Evolutionary conservation across 2,888 invertebrate species (phyloP).

Genomic region (Micoletzkya japonica): DNA sequence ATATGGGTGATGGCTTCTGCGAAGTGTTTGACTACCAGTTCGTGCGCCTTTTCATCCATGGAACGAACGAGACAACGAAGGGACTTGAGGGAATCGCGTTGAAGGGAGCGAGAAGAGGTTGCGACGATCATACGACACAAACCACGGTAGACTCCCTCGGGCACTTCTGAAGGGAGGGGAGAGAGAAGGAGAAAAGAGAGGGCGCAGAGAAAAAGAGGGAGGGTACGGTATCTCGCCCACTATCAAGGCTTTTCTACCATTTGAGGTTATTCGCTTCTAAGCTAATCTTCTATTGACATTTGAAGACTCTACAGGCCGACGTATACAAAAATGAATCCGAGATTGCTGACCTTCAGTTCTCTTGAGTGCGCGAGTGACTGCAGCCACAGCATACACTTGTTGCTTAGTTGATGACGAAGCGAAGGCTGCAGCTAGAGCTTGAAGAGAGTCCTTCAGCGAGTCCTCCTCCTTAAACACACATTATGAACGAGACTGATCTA

Average conservation of each 20-base stretch:
- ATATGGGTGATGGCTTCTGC: conserved; percentile 17
- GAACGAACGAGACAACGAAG: conserved; percentile 4
- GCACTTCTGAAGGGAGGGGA: conserved; percentile 8
- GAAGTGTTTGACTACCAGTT: conserved; percentile 10
- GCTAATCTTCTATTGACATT: too few relatives aligned
- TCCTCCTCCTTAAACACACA: conserved; percentile 4
- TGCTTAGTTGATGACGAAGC: conserved; percentile 6
- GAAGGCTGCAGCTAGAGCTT: conserved; percentile 5
- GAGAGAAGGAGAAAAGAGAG: too few relatives aligned
- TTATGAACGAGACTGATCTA: neutral
- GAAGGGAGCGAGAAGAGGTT: conserved; percentile 7
- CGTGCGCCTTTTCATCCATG: conserved; percentile 7
- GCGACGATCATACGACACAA: conserved; percentile 16
- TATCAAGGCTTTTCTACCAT: too few relatives aligned
- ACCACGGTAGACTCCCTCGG: conserved; percentile 22
- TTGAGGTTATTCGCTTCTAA: too few relatives aligned
- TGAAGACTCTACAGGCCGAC: too few relatives aligned
- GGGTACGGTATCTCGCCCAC: too few relatives aligned
- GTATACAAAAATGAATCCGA: too few relatives aligned
- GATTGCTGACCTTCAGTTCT: neutral
- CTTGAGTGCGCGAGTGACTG: conserved; percentile 5
- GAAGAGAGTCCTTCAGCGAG: conserved; percentile 23
- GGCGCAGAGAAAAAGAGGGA: too few relatives aligned
- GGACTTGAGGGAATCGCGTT: conserved; percentile 19
- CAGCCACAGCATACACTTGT: conserved; percentile 6